These are phyloP conservation scores for Polypedilum vanderplanki DNA, from an alignment of 1,140 invertebrate species.

Conservation along the genomic window DNA sequence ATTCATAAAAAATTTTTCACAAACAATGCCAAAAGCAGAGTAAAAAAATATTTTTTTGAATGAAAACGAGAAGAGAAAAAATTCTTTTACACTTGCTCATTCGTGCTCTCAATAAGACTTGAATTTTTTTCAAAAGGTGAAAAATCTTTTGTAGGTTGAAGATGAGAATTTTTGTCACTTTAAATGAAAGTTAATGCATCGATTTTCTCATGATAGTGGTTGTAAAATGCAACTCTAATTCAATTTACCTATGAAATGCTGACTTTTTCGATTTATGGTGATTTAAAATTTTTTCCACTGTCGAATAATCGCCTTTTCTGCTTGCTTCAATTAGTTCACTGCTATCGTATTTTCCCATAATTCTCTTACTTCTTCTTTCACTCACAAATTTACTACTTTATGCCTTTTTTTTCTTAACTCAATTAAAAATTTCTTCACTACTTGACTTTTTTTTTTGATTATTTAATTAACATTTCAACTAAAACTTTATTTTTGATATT, in stretches of 20 bases:
- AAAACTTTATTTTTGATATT: background rate
- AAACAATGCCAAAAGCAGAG: too few relatives aligned
- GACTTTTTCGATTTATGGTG: slow-evolving; percentile 82
- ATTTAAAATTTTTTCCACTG: slow-evolving; percentile 85
- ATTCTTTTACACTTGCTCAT: too few relatives aligned
- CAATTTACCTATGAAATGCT: slow-evolving; percentile 82
- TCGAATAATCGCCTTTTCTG: slow-evolving; percentile 77
- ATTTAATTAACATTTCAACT: slow-evolving; percentile 5
- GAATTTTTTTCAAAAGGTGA: too few relatives aligned
- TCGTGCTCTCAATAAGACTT: too few relatives aligned
- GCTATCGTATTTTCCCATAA: slow-evolving; percentile 24
- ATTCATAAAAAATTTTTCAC: too few relatives aligned
- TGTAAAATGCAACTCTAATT: slow-evolving; percentile 32
- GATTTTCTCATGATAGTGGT: background rate
- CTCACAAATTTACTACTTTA: background rate
- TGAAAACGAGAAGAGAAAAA: too few relatives aligned
- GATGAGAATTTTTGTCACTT: background rate
- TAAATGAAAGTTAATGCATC: background rate
- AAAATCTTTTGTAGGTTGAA: too few relatives aligned
- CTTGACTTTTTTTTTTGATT: background rate
- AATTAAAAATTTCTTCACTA: background rate
- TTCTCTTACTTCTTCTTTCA: background rate
- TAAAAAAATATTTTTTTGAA: too few relatives aligned
- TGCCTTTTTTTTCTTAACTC: background rate
- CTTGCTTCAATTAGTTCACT: slow-evolving; percentile 87